phyloP scores from a whole-genome alignment of 2,797 vertebrate genomes.

The Microtus californicus region DNA sequence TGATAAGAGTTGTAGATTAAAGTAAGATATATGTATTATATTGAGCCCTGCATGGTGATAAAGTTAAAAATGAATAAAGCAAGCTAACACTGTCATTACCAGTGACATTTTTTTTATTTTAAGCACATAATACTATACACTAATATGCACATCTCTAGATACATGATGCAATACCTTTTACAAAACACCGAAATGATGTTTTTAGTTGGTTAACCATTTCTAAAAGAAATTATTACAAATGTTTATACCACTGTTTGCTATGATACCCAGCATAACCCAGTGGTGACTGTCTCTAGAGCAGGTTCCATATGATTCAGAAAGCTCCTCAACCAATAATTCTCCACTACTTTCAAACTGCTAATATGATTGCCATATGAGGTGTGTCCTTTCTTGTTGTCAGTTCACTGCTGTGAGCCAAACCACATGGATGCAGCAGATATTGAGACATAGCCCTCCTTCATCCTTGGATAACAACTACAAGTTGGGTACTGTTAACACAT shows the following conservation, averaged over 20 bases:
- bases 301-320: not conserved
- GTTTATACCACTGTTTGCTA: not conserved
- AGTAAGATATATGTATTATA: not conserved
- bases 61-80: not conserved
- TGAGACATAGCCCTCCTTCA: too few relatives aligned
- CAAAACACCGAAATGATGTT: not conserved
- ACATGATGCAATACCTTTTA: not conserved
- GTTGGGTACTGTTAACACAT: not conserved
- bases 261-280: not conserved
- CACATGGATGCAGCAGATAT: too few relatives aligned
- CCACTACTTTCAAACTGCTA: not conserved
- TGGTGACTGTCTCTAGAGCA: not conserved
- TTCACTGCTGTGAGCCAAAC: not conserved
- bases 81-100: not conserved
- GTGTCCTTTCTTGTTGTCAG: not conserved
- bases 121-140: not conserved
- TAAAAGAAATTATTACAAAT: not conserved
- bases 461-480: not conserved
- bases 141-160: not conserved
- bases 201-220: not conserved
- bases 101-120: not conserved
- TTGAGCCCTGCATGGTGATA: not conserved
- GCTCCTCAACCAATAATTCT: not conserved
- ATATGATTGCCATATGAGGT: not conserved
- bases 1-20: too few relatives aligned